Base-by-base conservation (phyloP, 2,113 vertebrate species). In the Pelodiscus sinensis region DNA sequence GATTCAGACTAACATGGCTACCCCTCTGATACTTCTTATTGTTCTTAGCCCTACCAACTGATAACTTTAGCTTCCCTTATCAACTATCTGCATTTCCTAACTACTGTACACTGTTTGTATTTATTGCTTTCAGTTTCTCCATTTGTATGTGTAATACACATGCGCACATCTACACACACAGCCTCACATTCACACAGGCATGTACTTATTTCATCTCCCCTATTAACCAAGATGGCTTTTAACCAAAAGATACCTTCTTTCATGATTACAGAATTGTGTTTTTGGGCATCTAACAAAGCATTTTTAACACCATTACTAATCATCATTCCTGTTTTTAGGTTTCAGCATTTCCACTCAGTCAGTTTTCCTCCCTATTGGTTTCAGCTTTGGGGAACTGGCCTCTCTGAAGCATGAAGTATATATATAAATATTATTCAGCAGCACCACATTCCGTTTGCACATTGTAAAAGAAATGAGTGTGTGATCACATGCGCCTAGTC, bases 401-500 rank as follows among this genome's bases (percentile, higher is more conserved):
- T 65, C 35, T 78, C n/a, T 13, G 1, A 1, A 58, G 25, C 22
- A 19, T 87, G 73, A 81, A 24, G 0, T 92, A 81, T 65, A 35
- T 71, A 56, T 84, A 54, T 14, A 54, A 54, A 14, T 54, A 51
- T 68, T 2, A 77, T 96, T 94, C 73, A n/a, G 86, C 84, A 68
- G 88, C 71, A 21, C 51, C 94, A 79, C 91, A 86, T 82, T 94
- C 89, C 88, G 85, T 82, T 79, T 51, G 81, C 1, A 0, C 86
- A 68, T 38, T 84, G 50, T 68, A n/a, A 82, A 86, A 88, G 56
- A 90, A 82, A 68, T 29, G 6, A 35, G 71, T 85, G 89, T 8
- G 19, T 62, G 92, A 94, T 91, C 16, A 2, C 89, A 93, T 0
- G 93, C 92, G 95, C 75, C 94, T 95, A 96, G 27, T 94, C 95